These are phyloP conservation scores for Syritta pipiens DNA, from an alignment of 2,888 invertebrate species.

Conservation along the genomic window DNA sequence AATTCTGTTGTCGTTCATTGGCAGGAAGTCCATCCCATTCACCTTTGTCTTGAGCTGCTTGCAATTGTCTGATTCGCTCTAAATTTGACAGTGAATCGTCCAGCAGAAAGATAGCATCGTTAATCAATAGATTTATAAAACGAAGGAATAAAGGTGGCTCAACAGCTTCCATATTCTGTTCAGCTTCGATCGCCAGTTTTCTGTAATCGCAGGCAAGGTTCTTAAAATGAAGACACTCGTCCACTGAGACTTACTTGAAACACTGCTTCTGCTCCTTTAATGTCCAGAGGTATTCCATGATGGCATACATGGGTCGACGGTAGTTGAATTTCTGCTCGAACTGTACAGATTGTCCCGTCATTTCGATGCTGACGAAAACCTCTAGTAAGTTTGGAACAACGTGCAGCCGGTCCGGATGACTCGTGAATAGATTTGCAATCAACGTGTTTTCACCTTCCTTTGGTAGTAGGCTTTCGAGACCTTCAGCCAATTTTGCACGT, in stretches of 20 bases:
- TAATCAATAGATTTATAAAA: constrained; percentile 97
- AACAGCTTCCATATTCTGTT: constrained; percentile 92
- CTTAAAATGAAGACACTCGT: background rate
- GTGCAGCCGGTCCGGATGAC: constrained; percentile 87
- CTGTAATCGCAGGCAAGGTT: constrained; percentile 80
- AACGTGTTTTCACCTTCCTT: constrained; percentile 81
- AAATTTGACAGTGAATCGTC: constrained; percentile 95
- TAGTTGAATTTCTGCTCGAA: constrained; percentile 99
- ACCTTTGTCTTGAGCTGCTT: constrained; percentile 85
- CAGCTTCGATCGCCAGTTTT: constrained; percentile 88
- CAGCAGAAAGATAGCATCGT: constrained; percentile 96
- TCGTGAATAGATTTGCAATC: constrained; percentile 87
- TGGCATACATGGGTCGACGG: constrained; percentile 95
- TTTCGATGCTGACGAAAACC: constrained; percentile 98
- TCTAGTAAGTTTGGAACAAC: constrained; percentile 89
- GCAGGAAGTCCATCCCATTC: constrained; percentile 86
- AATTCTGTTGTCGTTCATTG: constrained; percentile 88
- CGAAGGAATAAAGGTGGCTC: constrained; percentile 95
- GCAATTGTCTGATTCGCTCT: constrained; percentile 91
- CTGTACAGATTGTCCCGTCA: constrained; percentile 97
- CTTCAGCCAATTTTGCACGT: constrained; percentile 93
- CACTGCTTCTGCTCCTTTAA: constrained; percentile 87
- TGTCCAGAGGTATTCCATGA: constrained; percentile 95
- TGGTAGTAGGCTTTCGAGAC: constrained; percentile 92
- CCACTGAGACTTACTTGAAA: constrained; percentile 82